These are phyloP conservation scores for Notolabrus celidotus DNA, from an alignment of 2,797 vertebrate species.

Conservation along the genomic window DNA sequence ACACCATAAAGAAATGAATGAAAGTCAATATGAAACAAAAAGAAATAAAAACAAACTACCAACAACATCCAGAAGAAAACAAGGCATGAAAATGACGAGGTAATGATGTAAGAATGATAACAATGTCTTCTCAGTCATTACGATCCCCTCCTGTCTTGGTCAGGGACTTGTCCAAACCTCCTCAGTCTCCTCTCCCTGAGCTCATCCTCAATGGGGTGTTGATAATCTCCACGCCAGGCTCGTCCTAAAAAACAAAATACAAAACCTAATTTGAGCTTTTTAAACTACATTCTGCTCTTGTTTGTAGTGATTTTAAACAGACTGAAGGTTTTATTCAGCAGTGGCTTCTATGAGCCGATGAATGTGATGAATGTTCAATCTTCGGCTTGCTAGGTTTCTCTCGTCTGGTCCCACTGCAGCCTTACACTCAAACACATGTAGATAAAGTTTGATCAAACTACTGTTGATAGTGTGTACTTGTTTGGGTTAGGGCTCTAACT, in stretches of 20 bases:
- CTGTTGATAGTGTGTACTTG: no score
- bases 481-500: background rate
- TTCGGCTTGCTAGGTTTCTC: background rate
- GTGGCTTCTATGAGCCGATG: background rate
- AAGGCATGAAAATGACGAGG: background rate
- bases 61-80: background rate
- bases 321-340: background rate
- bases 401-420: constrained; percentile 56
- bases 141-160: background rate
- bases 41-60: background rate
- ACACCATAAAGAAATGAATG: no score
- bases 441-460: background rate
- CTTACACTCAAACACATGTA: constrained; percentile 29
- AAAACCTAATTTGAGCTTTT: background rate
- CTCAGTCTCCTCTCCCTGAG: constrained; percentile 55
- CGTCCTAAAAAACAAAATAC: constrained; percentile 27
- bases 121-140: background rate
- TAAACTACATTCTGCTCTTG: no score
- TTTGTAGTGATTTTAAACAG: background rate
- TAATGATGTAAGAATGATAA: background rate
- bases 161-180: constrained; percentile 39
- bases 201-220: constrained; percentile 42
- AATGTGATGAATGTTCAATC: background rate
- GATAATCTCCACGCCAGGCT: constrained; percentile 11
- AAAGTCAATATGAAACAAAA: background rate